Conservation (phyloP, 2,797 vertebrate genomes). For the Tinamus major region DNA sequence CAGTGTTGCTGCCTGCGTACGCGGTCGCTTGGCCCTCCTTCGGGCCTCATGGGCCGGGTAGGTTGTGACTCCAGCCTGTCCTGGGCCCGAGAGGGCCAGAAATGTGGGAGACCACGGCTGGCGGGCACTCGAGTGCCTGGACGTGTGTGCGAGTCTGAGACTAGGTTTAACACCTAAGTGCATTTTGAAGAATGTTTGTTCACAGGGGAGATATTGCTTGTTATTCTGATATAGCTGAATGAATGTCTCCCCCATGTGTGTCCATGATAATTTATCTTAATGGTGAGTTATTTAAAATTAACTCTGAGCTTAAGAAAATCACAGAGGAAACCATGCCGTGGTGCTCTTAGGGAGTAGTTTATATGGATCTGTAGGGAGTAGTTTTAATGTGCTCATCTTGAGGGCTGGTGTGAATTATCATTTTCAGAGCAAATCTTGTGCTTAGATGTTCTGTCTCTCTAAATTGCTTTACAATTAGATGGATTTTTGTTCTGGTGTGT, state of each 20-base stretch:
- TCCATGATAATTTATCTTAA: background rate
- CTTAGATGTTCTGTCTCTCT: background rate
- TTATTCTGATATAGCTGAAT: background rate
- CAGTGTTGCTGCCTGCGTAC: background rate
- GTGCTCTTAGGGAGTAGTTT: background rate
- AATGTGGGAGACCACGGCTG: background rate
- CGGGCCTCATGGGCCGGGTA: background rate
- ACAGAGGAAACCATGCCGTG: background rate
- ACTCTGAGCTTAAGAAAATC: background rate
- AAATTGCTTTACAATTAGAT: background rate
- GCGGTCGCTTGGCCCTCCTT: too few relatives aligned
- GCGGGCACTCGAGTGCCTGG: background rate
- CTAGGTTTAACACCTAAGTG: background rate
- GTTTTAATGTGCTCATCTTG: background rate
- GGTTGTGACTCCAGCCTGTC: background rate
- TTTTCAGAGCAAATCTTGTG: background rate
- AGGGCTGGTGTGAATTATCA: background rate
- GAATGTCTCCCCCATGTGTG: too few relatives aligned
- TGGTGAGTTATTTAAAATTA: background rate
- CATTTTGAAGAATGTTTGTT: background rate
- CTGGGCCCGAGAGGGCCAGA: background rate
- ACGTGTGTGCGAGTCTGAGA: background rate
- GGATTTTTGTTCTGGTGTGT: background rate
- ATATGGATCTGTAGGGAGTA: background rate
- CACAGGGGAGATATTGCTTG: background rate